These are phyloP conservation scores for Zaprionus inermis DNA, from an alignment of 1,140 invertebrate genomes.

Conservation along the genomic window DNA sequence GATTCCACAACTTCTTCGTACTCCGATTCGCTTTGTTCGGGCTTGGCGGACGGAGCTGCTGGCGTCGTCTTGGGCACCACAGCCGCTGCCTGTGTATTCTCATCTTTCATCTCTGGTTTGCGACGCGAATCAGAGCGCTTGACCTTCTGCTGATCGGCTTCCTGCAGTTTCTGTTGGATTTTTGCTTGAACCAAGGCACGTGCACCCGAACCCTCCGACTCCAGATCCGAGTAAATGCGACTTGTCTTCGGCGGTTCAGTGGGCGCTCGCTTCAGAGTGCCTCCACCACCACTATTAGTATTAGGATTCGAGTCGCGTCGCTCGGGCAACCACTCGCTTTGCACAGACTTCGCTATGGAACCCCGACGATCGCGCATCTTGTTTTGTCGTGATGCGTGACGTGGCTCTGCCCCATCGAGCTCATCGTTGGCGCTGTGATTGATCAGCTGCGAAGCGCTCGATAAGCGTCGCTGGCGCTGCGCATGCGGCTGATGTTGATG, in stretches of 20 bases:
- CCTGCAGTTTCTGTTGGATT: constrained; percentile 79
- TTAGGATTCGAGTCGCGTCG: constrained; percentile 44
- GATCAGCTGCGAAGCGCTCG: constrained; percentile 78
- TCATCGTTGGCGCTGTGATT: constrained; percentile 68
- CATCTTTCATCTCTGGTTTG: constrained; percentile 77
- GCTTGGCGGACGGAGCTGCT: not conserved
- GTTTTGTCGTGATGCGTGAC: constrained; percentile 44
- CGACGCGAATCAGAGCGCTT: constrained; percentile 36
- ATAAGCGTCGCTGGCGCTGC: constrained; percentile 63
- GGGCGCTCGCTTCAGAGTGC: constrained; percentile 52
- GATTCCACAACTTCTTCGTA: constrained; percentile 64
- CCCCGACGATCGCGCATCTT: constrained; percentile 62
- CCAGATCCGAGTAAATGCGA: constrained; percentile 81
- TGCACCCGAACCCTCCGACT: constrained; percentile 77
- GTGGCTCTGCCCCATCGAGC: constrained; percentile 46
- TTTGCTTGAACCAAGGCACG: constrained; percentile 80
- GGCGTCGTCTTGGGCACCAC: constrained; percentile 47
- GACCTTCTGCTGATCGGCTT: constrained; percentile 56
- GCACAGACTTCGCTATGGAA: constrained; percentile 77
- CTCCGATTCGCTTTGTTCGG: constrained; percentile 59
- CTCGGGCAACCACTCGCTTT: constrained; percentile 75
- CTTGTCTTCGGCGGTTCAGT: constrained; percentile 50
- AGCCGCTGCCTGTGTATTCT: constrained; percentile 68
- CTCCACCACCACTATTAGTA: constrained; percentile 43
- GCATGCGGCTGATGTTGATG: constrained; percentile 56